phyloP scores from a whole-genome alignment of 92 coral and sea anemone genomes.

The Desmophyllum pertusum region DNA sequence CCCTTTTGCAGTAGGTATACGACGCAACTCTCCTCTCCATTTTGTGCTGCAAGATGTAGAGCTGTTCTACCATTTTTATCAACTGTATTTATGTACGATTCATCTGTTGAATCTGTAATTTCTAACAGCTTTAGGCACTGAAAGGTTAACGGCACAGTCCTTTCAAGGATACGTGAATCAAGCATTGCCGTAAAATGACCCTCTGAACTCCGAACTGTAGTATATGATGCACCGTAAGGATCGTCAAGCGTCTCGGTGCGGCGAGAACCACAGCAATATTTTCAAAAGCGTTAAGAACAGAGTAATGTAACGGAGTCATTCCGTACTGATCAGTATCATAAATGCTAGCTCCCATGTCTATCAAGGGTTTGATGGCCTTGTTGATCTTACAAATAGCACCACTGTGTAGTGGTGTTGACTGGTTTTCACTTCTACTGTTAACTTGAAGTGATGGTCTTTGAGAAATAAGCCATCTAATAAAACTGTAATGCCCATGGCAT shows the following conservation, averaged over 20 bases:
- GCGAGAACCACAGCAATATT: neutral
- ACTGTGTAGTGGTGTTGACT: constrained; percentile 57
- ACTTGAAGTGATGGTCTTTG: constrained; percentile 6
- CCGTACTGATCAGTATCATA: constrained; percentile 21
- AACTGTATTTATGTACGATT: neutral
- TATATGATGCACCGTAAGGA: neutral
- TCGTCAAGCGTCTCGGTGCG: neutral
- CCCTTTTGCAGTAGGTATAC: neutral
- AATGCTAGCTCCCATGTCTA: constrained; percentile 36
- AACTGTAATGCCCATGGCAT: constrained; percentile 64
- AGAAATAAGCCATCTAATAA: constrained; percentile 41
- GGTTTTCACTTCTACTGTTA: constrained; percentile 36
- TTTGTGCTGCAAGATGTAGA: constrained; percentile 61
- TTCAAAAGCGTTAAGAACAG: neutral
- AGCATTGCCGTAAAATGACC: neutral
- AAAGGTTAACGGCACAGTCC: neutral
- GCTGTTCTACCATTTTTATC: constrained; percentile 58
- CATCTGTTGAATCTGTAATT: neutral
- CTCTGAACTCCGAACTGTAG: neutral
- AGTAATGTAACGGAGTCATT: constrained; percentile 62
- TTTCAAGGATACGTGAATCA: neutral
- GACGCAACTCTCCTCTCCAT: constrained; percentile 43
- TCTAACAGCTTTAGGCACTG: constrained; percentile 6
- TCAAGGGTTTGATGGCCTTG: constrained; percentile 14
- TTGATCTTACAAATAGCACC: constrained; percentile 37